phyloP scores from a whole-genome alignment of 2,797 vertebrate species.

The Neopelma chrysocephalum region DNA sequence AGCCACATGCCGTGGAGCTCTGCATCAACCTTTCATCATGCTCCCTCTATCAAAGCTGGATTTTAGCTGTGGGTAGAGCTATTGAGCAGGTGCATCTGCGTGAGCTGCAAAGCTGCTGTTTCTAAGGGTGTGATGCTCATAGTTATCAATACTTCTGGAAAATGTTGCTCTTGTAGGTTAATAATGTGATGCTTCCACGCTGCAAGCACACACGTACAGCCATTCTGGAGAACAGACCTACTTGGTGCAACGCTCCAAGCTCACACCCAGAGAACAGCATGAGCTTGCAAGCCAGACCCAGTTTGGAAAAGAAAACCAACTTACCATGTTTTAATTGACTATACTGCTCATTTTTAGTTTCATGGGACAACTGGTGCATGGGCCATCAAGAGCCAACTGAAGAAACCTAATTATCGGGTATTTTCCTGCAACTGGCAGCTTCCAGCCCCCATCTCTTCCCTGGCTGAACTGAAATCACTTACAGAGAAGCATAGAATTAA shows the following conservation, averaged over 20 bases:
- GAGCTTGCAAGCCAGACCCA: not conserved
- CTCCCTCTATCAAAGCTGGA: not conserved
- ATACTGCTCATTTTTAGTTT: not conserved
- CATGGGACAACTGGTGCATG: not conserved
- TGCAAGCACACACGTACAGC: not conserved
- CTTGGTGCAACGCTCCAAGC: not conserved
- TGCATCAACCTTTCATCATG: not conserved
- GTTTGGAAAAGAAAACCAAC: not conserved
- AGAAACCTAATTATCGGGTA: not conserved
- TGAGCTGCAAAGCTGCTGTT: not conserved
- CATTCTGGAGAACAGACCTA: not conserved
- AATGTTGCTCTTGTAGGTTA: not conserved
- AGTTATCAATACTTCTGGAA: not conserved
- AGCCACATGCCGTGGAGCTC: not conserved
- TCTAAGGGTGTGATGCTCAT: not conserved
- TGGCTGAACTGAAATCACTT: not conserved
- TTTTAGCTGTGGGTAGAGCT: not conserved
- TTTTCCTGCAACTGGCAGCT: not conserved
- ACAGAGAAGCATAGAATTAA: not conserved
- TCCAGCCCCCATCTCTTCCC: not conserved
- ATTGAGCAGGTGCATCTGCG: not conserved
- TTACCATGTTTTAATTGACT: not conserved
- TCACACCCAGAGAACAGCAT: not conserved
- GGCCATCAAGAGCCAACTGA: not conserved
- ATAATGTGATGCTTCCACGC: fast-evolving